Base-by-base conservation (phyloP, 1,140 invertebrate genomes). In the Aphelenchoides avenae region DNA sequence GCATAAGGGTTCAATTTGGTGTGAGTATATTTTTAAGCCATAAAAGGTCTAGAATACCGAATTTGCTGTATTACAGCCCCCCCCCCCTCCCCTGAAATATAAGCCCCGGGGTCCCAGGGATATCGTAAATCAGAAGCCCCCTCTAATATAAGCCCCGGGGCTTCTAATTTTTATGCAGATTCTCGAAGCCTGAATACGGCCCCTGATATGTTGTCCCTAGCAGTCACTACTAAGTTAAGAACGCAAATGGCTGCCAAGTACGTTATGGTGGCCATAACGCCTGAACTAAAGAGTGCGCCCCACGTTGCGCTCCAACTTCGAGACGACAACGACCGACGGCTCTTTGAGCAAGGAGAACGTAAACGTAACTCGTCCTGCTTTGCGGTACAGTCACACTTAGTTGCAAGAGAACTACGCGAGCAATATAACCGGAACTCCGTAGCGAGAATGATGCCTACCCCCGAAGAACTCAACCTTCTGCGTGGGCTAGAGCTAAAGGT, bases 231-330 rank as follows among this genome's bases (percentile, higher is more conserved):
- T n/a, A n/a, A n/a, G n/a, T n/a, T n/a, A n/a, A n/a, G 3, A 41
- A 15, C 26, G n/a, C 9, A 29, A 11, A 22, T 47, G 20, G 41
- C 44, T 36, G 44, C 44, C 44, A 47, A 47, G 41, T 47, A 29
- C 9, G 11, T 47, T 18, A 47, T 47, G 44, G 44, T 47, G 20
- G 41, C 3, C 26, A 18, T 47, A 27, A 15, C 18, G 18, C 3
- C 9, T 6, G 29, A 47, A 20, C 24, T 22, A 4, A 47, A 29
- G 9, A 15, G 24, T 20, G 44, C 44, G 4, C 44, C 44, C 4
- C 26, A 47, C 9, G 9, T 47, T 15, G 18, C 18, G 11, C 11
- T 47, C 24, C 24, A 18, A 20, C 18, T 47, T 22, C 18, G 26
- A 6, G 26, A 39, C 9, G 44, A 47, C 18, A 36, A 22, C 9